Evolutionary conservation across 2,888 invertebrate species (phyloP).

Genomic region (Papilio elwesi): DNA sequence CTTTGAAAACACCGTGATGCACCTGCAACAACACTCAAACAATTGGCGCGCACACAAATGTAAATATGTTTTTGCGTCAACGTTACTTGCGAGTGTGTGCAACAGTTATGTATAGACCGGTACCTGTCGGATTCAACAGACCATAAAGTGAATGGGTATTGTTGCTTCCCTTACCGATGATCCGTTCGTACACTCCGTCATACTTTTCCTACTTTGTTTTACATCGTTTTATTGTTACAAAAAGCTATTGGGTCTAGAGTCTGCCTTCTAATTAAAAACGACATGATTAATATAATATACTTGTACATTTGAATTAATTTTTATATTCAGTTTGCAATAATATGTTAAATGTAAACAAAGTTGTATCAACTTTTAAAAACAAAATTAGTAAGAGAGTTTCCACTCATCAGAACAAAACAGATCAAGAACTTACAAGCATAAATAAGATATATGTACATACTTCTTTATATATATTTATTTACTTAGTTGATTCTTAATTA

Average conservation of each 20-base stretch:
- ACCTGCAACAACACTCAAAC: constrained; percentile 44
- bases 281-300: not conserved
- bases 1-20: constrained; percentile 23
- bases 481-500: too few species aligned
- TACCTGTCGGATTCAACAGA: constrained; percentile 68
- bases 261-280: not conserved
- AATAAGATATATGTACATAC: too few species aligned
- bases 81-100: constrained; percentile 50
- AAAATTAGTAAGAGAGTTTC: too few species aligned
- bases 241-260: not conserved
- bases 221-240: not conserved
- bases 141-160: constrained; percentile 65
- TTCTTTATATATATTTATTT: too few species aligned
- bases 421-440: too few species aligned
- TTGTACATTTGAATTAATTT: not conserved
- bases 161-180: constrained; percentile 63
- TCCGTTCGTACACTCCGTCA: constrained; percentile 44
- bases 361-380: too few species aligned
- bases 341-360: too few species aligned
- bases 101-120: constrained; percentile 35
- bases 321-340: too few species aligned
- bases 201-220: constrained; percentile 14
- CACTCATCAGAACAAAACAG: too few species aligned
- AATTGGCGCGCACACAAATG: constrained; percentile 43
- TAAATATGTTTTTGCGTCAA: constrained; percentile 38